Conservation (phyloP, 2,888 invertebrate genomes). For the Papilio elwesi region DNA sequence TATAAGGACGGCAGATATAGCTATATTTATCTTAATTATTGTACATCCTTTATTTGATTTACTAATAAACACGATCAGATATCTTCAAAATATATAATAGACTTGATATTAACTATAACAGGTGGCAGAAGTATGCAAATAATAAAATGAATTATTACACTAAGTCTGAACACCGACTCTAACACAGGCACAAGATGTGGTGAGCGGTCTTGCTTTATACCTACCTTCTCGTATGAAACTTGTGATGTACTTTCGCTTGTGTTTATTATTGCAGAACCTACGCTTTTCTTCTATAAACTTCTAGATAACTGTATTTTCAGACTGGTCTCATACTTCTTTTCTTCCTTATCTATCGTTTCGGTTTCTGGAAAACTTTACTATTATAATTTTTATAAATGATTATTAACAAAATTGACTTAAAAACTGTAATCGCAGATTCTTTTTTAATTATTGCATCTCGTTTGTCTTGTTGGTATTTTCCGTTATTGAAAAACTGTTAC, state of each 20-base stretch:
- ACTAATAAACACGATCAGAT: background rate
- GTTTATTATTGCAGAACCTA: conserved; percentile 2
- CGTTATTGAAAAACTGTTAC: too few species aligned
- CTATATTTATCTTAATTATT: too few species aligned
- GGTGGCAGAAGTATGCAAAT: conserved; percentile 22
- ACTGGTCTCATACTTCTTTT: background rate
- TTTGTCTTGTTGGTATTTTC: too few species aligned
- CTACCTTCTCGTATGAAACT: background rate
- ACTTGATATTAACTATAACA: conserved; percentile 17
- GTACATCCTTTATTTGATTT: too few species aligned
- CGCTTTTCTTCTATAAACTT: background rate
- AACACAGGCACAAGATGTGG: conserved; percentile 28
- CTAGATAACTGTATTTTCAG: background rate
- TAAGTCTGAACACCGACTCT: conserved; percentile 35
- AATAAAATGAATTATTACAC: conserved; percentile 28
- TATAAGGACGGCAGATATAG: too few species aligned
- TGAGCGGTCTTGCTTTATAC: conserved; percentile 35
- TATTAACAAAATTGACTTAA: too few species aligned
- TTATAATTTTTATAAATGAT: background rate
- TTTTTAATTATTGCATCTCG: background rate
- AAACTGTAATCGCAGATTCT: background rate
- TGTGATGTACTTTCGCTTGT: conserved; percentile 33
- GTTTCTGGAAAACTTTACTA: background rate
- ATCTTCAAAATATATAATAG: too few species aligned
- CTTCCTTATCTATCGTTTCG: background rate